Evolutionary conservation across 2,113 vertebrate species (phyloP).

Genomic region (Pelmatolapia mariae): DNA sequence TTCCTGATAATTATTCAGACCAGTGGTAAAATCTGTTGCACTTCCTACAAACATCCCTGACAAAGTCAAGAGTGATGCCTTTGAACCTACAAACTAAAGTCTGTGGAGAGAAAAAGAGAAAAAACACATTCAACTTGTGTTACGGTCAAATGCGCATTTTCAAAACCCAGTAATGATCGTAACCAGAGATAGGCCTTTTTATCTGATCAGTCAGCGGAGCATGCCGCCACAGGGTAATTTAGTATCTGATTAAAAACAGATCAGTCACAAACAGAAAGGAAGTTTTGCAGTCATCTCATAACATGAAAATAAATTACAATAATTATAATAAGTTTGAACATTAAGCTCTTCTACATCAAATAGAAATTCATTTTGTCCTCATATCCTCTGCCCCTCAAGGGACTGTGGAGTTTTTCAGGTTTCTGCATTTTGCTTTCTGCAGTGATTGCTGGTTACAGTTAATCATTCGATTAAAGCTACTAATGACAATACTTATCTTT

Average conservation of each 20-base stretch:
- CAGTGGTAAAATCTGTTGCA: background rate
- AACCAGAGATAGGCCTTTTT: background rate
- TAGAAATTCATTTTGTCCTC: background rate
- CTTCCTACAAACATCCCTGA: background rate
- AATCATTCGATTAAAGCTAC: background rate
- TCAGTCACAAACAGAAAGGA: background rate
- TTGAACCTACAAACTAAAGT: background rate
- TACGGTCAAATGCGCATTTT: background rate
- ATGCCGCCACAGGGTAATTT: background rate
- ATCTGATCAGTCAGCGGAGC: background rate
- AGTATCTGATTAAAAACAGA: background rate
- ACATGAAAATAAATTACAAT: background rate
- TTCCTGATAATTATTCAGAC: background rate
- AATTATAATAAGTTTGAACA: background rate
- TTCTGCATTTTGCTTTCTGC: background rate
- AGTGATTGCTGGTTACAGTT: background rate
- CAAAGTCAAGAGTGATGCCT: background rate
- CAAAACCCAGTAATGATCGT: background rate
- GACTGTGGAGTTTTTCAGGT: background rate
- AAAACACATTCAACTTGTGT: background rate
- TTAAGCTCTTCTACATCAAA: background rate
- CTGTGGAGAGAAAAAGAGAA: background rate
- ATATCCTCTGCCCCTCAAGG: background rate
- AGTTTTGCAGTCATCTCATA: background rate
- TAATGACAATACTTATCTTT: rapidly evolving